phyloP scores from a whole-genome alignment of 2,113 vertebrate genomes.

The Brachyhypopomus gauderio region DNA sequence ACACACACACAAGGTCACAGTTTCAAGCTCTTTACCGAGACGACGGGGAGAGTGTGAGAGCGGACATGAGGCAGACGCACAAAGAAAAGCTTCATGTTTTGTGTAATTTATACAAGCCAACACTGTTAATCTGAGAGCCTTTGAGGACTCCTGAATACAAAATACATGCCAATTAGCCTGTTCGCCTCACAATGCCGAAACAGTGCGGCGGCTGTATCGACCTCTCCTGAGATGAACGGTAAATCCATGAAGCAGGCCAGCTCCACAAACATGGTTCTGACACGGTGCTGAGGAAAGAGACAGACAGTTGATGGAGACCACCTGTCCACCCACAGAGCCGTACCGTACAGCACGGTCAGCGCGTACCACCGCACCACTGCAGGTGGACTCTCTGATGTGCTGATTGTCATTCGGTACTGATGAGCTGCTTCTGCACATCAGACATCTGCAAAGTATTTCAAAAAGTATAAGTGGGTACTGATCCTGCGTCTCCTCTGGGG shows the following conservation, averaged over 20 bases:
- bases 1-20: conserved; percentile 16
- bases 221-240: background rate
- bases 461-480: no score
- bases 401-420: background rate
- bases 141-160: conserved; percentile 26
- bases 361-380: conserved; percentile 9
- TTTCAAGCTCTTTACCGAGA: conserved; percentile 16
- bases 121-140: conserved; percentile 33
- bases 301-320: conserved; percentile 24
- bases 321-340: conserved; percentile 1
- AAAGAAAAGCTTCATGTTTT: conserved; percentile 30
- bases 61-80: conserved; percentile 6
- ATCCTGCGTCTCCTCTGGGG: no score
- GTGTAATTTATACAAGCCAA: conserved; percentile 38
- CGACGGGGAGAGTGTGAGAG: conserved; percentile 24
- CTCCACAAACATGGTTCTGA: background rate
- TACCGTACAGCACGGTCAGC: conserved; percentile 13
- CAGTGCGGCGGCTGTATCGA: conserved; percentile 8
- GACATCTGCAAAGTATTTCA: background rate
- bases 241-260: background rate
- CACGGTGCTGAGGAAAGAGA: background rate
- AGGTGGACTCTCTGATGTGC: background rate
- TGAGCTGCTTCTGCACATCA: background rate
- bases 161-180: conserved; percentile 14
- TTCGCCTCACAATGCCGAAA: conserved; percentile 25